Evolutionary conservation across 2,888 invertebrate genomes (phyloP).

Genomic region (Ecliptopera silaceata): DNA sequence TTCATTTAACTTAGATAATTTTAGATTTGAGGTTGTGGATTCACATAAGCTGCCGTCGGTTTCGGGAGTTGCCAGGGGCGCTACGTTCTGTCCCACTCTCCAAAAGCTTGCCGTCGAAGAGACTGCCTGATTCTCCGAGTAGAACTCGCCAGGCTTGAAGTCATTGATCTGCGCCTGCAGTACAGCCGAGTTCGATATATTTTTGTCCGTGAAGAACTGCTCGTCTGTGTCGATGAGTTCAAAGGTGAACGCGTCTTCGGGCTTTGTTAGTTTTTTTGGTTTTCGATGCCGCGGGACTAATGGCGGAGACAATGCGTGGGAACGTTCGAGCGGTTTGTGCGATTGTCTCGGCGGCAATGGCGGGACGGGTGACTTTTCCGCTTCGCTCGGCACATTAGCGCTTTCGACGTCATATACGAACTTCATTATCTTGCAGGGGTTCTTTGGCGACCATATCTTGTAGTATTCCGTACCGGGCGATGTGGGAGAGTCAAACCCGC

Average conservation of each 20-base stretch:
- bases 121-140: conserved; percentile 68
- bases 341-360: conserved; percentile 87
- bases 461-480: conserved; percentile 85
- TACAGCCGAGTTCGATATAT: conserved; percentile 71
- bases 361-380: conserved; percentile 87
- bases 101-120: conserved; percentile 71
- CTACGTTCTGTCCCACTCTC: conserved; percentile 72
- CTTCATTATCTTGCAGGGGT: conserved; percentile 82
- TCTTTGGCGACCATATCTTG: conserved; percentile 87
- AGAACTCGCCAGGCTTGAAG: conserved; percentile 80
- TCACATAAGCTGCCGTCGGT: conserved; percentile 84
- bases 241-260: conserved; percentile 92
- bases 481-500: conserved; percentile 79
- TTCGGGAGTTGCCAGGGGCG: conserved; percentile 85
- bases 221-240: conserved; percentile 94
- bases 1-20: conserved; percentile 73
- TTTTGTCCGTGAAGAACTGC: conserved; percentile 79
- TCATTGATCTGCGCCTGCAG: conserved; percentile 70
- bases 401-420: conserved; percentile 80
- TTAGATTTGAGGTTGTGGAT: conserved; percentile 69
- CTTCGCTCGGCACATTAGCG: conserved; percentile 71
- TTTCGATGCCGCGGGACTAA: conserved; percentile 87
- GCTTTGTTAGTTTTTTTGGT: conserved; percentile 84
- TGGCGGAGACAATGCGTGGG: conserved; percentile 87
- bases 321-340: conserved; percentile 90